A percentile compares a stretch with the other conserved stretches of the same genome.
Evolutionary conservation across 2,797 vertebrate species (phyloP).

Genomic region (Cetoscarus ocellatus): DNA sequence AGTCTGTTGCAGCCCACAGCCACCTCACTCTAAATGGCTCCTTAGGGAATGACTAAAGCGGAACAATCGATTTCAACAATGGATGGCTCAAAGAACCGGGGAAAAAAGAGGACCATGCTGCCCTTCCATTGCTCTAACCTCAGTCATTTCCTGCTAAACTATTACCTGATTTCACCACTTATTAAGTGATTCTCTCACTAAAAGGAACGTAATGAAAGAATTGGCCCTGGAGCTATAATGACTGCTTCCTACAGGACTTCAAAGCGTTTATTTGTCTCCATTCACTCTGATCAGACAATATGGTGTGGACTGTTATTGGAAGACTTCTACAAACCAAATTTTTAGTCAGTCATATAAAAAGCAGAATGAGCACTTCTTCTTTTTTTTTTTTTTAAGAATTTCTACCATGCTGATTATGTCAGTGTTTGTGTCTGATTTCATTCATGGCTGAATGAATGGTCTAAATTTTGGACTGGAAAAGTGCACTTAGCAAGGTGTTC

Average conservation of each 20-base stretch:
- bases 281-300: constrained; percentile 3
- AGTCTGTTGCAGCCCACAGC: constrained; percentile 62
- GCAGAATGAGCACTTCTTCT: background rate
- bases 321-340: constrained; percentile 46
- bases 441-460: constrained; percentile 1
- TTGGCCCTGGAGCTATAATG: constrained; percentile 39
- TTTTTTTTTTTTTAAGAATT: too few species aligned
- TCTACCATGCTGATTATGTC: too few species aligned
- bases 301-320: constrained; percentile 23
- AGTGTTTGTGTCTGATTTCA: background rate
- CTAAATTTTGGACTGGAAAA: constrained; percentile 7
- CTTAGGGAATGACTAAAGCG: constrained; percentile 76
- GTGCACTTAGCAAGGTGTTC: background rate
- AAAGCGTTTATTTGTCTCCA: constrained; percentile 17
- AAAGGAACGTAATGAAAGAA: constrained; percentile 55
- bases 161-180: constrained; percentile 57
- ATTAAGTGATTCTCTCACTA: constrained; percentile 57
- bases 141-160: constrained; percentile 56
- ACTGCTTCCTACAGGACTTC: constrained; percentile 23
- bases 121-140: constrained; percentile 54
- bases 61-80: constrained; percentile 80
- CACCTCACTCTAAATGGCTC: constrained; percentile 77
- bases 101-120: constrained; percentile 42
- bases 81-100: constrained; percentile 66
- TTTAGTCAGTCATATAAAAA: constrained; percentile 15